These are phyloP conservation scores for Cylloceria caligata DNA, from an alignment of 2,888 invertebrate species.

Conservation along the genomic window DNA sequence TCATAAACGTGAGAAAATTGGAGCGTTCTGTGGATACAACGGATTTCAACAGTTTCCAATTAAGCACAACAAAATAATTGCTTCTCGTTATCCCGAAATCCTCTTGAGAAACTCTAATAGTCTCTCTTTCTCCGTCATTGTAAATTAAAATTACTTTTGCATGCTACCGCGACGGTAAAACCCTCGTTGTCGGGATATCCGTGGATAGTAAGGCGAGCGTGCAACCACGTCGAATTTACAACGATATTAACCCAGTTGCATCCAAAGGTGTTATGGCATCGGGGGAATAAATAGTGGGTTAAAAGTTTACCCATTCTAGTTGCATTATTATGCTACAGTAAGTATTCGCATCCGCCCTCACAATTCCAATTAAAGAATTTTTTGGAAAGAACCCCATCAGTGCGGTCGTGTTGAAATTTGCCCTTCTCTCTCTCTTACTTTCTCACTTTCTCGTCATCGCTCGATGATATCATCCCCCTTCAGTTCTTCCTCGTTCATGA, in stretches of 20 bases:
- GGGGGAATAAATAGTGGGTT: not conserved
- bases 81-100: slow-evolving; percentile 18
- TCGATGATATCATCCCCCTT: not conserved
- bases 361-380: slow-evolving; percentile 6
- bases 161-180: not conserved
- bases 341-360: not conserved
- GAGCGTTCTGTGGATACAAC: not conserved
- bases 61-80: slow-evolving; percentile 30
- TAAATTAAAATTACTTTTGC: slow-evolving; percentile 32
- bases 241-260: slow-evolving; percentile 46
- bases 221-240: slow-evolving; percentile 18
- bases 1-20: not conserved
- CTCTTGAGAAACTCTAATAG: slow-evolving; percentile 4
- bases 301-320: slow-evolving; percentile 2
- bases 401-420: not conserved
- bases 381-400: not conserved
- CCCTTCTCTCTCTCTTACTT: not conserved
- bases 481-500: not conserved
- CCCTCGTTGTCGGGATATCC: slow-evolving; percentile 1
- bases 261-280: not conserved
- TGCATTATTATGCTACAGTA: slow-evolving; percentile 5
- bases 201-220: not conserved
- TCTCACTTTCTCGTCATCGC: too few species aligned
- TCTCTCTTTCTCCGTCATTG: slow-evolving; percentile 16
- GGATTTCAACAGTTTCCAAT: slow-evolving; percentile 18